Evolutionary conservation across 2,113 vertebrate species (phyloP).

Genomic region (Lophotis ruficrista): DNA sequence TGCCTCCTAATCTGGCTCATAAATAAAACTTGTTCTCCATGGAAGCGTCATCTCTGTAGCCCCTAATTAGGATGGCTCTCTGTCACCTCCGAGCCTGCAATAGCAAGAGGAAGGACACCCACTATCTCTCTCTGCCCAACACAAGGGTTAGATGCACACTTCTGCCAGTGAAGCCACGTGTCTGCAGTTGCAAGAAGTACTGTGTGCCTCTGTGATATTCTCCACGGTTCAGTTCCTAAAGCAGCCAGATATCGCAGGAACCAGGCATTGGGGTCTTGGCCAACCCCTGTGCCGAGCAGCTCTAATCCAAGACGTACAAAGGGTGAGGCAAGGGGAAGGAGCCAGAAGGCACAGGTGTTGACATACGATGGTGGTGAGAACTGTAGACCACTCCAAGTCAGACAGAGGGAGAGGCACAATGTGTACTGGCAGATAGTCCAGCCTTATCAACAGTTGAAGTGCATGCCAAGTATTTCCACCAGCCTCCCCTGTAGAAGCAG

Average conservation of each 20-base stretch:
- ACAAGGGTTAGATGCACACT: not conserved
- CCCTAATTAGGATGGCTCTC: conserved; percentile 1
- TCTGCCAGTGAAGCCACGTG: not conserved
- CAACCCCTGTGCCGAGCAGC: not conserved
- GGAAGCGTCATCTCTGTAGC: conserved; percentile 13
- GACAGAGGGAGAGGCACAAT: conserved; percentile 58
- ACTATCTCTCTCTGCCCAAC: not conserved
- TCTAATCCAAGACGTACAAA: not conserved
- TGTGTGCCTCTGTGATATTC: not conserved
- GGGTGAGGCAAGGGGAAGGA: conserved; percentile 27
- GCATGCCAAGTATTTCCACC: conserved; percentile 59
- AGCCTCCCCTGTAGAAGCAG: conserved; percentile 13
- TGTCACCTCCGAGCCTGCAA: not conserved
- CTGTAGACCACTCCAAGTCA: conserved; percentile 63
- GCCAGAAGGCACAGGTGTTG: conserved; percentile 48
- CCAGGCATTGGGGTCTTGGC: not conserved
- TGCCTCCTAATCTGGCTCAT: conserved; percentile 72
- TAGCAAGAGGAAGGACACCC: not conserved
- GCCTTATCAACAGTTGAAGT: conserved; percentile 52
- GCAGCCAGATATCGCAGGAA: not conserved
- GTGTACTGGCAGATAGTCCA: conserved; percentile 37
- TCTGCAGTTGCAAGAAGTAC: not conserved
- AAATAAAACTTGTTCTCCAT: conserved; percentile 68
- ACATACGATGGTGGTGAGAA: conserved; percentile 4
- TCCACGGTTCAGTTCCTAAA: not conserved